Conservation (phyloP, 1,140 invertebrate genomes). For the Anadara kagoshimensis region DNA sequence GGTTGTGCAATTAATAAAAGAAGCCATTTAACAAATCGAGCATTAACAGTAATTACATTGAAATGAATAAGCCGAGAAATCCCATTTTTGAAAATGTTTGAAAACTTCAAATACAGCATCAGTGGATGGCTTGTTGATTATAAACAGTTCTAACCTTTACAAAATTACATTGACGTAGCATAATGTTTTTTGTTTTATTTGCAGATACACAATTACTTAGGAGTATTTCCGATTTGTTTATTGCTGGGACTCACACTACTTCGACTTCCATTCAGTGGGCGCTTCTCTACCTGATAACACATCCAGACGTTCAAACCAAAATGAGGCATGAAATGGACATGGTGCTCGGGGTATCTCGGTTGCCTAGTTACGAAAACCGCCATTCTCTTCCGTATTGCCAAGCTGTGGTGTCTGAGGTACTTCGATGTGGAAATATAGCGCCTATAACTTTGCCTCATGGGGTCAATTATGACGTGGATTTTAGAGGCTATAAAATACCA, state of each 20-base stretch:
- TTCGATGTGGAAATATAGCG: conserved; percentile 42
- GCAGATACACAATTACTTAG: too few species aligned
- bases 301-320: conserved; percentile 83
- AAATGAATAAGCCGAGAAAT: too few species aligned
- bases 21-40: too few species aligned
- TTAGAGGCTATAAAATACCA: conserved; percentile 66
- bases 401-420: conserved; percentile 47
- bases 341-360: background rate
- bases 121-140: too few species aligned
- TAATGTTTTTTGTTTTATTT: too few species aligned
- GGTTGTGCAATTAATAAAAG: too few species aligned
- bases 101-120: too few species aligned
- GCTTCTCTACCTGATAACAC: conserved; percentile 84
- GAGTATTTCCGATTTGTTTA: conserved; percentile 82
- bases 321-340: conserved; percentile 84
- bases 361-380: conserved; percentile 39
- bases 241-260: conserved; percentile 92
- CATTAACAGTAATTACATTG: too few species aligned
- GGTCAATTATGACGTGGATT: conserved; percentile 47
- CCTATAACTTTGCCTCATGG: conserved; percentile 67
- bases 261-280: conserved; percentile 90
- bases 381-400: conserved; percentile 44
- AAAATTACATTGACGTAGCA: too few species aligned
- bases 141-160: too few species aligned
- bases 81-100: too few species aligned